Conservation (phyloP, 2,888 invertebrate species). For the Priocnemis perturbator region DNA sequence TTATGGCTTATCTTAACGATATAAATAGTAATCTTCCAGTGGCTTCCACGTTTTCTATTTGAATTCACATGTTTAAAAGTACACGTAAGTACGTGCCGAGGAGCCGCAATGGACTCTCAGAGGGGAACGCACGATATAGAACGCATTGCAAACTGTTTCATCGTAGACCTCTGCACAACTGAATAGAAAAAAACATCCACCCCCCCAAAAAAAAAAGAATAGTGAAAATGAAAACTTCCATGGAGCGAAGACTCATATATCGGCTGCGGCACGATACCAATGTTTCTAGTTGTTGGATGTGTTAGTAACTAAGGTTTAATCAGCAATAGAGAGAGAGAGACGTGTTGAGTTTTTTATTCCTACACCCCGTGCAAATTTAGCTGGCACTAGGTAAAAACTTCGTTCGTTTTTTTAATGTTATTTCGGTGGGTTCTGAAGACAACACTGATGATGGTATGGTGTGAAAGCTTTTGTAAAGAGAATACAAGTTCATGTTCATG, state of each 20-base stretch:
- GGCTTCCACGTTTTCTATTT: slow-evolving; percentile 35
- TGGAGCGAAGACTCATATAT: slow-evolving; percentile 24
- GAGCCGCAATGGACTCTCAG: slow-evolving; percentile 16
- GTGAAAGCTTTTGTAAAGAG: slow-evolving; percentile 15
- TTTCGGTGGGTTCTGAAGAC: slow-evolving; percentile 18
- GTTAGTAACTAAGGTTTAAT: slow-evolving; percentile 57
- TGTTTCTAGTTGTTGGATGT: slow-evolving; percentile 66
- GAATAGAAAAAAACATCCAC: too few species aligned
- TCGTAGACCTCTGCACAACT: slow-evolving; percentile 9
- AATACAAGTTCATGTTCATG: slow-evolving; percentile 9
- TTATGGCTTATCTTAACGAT: slow-evolving; percentile 22
- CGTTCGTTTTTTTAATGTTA: slow-evolving; percentile 17
- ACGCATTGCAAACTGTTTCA: background rate
- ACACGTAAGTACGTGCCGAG: slow-evolving; percentile 11
- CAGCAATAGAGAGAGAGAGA: slow-evolving; percentile 46
- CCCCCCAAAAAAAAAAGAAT: too few species aligned
- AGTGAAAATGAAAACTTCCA: slow-evolving; percentile 23
- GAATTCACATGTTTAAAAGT: slow-evolving; percentile 27
- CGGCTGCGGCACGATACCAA: slow-evolving; percentile 59
- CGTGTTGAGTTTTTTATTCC: slow-evolving; percentile 58
- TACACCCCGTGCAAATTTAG: slow-evolving; percentile 31
- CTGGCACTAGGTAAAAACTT: slow-evolving; percentile 36
- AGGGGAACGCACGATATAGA: background rate
- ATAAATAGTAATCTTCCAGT: slow-evolving; percentile 21
- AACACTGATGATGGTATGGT: background rate